Conservation (phyloP, 2,113 vertebrate species). For the Neotragus pygmaeus region DNA sequence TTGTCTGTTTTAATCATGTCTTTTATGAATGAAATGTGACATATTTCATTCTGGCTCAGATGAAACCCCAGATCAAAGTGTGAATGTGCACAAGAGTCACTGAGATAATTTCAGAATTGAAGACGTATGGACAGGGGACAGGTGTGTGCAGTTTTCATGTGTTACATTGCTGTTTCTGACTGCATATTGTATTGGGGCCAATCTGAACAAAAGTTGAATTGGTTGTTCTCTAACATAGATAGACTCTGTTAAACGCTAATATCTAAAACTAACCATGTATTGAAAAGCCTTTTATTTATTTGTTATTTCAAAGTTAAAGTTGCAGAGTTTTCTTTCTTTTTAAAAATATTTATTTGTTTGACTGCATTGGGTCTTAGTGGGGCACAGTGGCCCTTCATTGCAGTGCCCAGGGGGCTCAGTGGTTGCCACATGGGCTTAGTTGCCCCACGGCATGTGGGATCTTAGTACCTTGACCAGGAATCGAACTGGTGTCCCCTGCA, state of each 20-base stretch:
- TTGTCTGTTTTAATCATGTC: background rate
- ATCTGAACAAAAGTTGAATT: background rate
- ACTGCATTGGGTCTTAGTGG: background rate
- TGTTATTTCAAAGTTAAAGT: background rate
- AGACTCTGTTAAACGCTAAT: background rate
- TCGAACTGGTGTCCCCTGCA: background rate
- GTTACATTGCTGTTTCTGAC: background rate
- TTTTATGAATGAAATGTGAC: conserved; percentile 10
- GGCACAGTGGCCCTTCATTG: background rate
- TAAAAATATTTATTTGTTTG: background rate
- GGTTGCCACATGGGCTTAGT: background rate
- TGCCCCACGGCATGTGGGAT: background rate
- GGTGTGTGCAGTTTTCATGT: background rate
- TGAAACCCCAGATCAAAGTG: background rate
- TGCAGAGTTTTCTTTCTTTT: background rate
- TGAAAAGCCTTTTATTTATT: background rate
- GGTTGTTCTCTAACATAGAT: background rate
- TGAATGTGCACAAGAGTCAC: background rate
- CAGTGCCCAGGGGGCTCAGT: background rate
- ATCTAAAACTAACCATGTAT: fast-evolving
- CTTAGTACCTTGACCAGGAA: background rate
- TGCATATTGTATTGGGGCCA: fast-evolving
- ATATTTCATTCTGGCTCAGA: background rate
- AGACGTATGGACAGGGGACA: background rate
- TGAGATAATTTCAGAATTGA: background rate